phyloP scores from a whole-genome alignment of 1,140 invertebrate genomes.

The Sesamia nonagrioides region DNA sequence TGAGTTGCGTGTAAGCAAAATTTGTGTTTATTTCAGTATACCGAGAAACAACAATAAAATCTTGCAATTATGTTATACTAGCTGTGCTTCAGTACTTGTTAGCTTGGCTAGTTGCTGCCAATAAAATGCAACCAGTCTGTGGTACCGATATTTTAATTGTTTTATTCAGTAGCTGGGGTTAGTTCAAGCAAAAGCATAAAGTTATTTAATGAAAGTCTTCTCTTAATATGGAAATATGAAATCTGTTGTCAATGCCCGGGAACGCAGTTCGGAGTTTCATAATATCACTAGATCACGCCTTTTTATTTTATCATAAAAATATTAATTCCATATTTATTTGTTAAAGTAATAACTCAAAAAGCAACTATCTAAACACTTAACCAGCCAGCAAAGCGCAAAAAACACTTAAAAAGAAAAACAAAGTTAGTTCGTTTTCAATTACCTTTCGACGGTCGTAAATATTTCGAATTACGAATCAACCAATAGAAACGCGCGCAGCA shows the following conservation, averaged over 20 bases:
- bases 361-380: background rate
- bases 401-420: constrained; percentile 22
- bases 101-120: constrained; percentile 14
- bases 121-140: constrained; percentile 20
- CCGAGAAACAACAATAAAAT: constrained; percentile 74
- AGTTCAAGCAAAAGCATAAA: background rate
- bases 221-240: too few species aligned
- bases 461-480: constrained; percentile 49
- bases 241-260: background rate
- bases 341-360: background rate
- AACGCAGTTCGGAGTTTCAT: too few species aligned
- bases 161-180: constrained; percentile 17
- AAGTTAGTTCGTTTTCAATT: constrained; percentile 71
- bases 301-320: background rate
- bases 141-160: constrained; percentile 24
- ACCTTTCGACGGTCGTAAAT: constrained; percentile 61
- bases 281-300: too few species aligned
- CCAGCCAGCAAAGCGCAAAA: background rate
- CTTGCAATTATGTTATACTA: constrained; percentile 73
- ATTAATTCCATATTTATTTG: background rate
- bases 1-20: constrained; percentile 73
- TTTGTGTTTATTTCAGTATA: constrained; percentile 73
- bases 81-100: constrained; percentile 38
- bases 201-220: too few species aligned
- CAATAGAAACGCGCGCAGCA: constrained; percentile 58